Percentiles rank a stretch among this genome's conserved stretches.
These are phyloP conservation scores for Leptinotarsa lineolata DNA, from an alignment of 1,140 invertebrate species.

Conservation along the genomic window DNA sequence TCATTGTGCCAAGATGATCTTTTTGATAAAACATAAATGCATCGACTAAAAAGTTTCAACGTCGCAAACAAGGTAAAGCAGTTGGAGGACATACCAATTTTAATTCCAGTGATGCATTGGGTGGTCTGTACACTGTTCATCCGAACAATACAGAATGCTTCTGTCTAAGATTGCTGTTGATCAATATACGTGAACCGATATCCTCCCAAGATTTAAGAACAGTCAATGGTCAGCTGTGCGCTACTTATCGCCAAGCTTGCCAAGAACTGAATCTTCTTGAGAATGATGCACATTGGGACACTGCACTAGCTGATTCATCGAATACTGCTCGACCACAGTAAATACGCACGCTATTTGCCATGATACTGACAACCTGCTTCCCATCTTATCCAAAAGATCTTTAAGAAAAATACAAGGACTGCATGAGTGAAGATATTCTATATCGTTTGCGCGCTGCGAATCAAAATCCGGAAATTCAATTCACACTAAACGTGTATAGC, in stretches of 20 bases:
- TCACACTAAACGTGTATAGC: conserved; percentile 36
- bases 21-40: conserved; percentile 55
- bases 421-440: conserved; percentile 53
- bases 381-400: conserved; percentile 17
- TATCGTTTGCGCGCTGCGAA: no score
- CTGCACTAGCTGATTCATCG: conserved; percentile 44
- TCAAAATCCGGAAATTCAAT: conserved; percentile 45
- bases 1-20: conserved; percentile 51
- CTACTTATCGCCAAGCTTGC: conserved; percentile 37
- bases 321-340: conserved; percentile 49
- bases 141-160: conserved; percentile 57
- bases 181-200: conserved; percentile 57
- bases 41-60: conserved; percentile 50
- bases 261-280: conserved; percentile 43
- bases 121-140: conserved; percentile 53
- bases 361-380: conserved; percentile 41
- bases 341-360: conserved; percentile 57
- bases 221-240: no score
- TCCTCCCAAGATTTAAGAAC: conserved; percentile 57
- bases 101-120: conserved; percentile 50
- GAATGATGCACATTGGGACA: conserved; percentile 52
- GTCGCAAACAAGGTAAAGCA: conserved; percentile 54
- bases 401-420: conserved; percentile 53
- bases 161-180: conserved; percentile 57
- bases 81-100: conserved; percentile 52